Evolutionary conservation across 2,888 invertebrate genomes (phyloP).

Genomic region (Synergus umbraculus): DNA sequence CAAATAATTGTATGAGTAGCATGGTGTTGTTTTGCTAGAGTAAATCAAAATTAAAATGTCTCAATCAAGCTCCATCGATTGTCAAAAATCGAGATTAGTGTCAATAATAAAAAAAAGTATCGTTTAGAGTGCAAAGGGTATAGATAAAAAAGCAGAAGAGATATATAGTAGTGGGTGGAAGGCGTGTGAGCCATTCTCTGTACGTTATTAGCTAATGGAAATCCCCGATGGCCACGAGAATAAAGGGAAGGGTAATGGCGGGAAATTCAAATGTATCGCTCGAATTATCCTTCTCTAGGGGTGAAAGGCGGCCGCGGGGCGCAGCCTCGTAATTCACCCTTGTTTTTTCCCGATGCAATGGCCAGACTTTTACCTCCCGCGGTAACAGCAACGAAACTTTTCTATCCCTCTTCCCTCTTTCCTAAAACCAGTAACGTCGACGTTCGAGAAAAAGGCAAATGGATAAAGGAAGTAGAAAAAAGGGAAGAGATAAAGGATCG

Average conservation of each 20-base stretch:
- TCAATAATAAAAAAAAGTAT: conserved; percentile 8
- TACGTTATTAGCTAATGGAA: conserved; percentile 75
- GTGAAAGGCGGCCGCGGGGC: conserved; percentile 57
- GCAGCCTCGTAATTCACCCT: conserved; percentile 73
- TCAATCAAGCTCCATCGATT: background rate
- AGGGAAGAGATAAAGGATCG: conserved; percentile 39
- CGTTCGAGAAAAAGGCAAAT: conserved; percentile 45
- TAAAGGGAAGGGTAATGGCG: conserved; percentile 63
- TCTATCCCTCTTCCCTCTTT: conserved; percentile 50
- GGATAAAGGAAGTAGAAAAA: conserved; percentile 37
- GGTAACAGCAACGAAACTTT: conserved; percentile 46
- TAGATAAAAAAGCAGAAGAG: background rate
- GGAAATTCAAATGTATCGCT: conserved; percentile 76
- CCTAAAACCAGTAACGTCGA: conserved; percentile 40
- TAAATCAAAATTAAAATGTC: no score
- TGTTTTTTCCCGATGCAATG: conserved; percentile 69
- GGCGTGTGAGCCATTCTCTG: conserved; percentile 30
- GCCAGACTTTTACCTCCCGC: conserved; percentile 67
- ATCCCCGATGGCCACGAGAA: conserved; percentile 60
- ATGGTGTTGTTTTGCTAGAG: no score
- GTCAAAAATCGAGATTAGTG: conserved; percentile 2
- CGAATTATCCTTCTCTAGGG: conserved; percentile 67
- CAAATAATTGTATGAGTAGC: no score
- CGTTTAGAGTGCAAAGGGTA: background rate
- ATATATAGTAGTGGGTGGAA: conserved; percentile 13